These are phyloP conservation scores for Conchocele bisecta DNA, from an alignment of 2,888 invertebrate species.

Conservation along the genomic window DNA sequence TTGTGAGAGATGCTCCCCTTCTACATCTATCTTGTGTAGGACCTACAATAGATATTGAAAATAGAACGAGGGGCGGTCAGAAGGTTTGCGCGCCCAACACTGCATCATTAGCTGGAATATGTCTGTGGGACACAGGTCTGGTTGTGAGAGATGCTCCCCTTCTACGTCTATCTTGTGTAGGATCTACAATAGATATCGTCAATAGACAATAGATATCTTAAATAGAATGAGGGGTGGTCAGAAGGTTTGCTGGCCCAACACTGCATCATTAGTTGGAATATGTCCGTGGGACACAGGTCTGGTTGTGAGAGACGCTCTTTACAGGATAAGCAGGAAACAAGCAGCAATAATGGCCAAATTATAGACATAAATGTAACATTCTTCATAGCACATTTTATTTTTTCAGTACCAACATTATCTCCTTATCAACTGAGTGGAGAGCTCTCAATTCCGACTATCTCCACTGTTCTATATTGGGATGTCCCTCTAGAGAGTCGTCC, in stretches of 20 bases:
- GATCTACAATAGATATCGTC: slow-evolving; percentile 87
- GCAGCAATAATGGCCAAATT: too few relatives aligned
- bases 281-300: slow-evolving; percentile 92
- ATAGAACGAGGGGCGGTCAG: slow-evolving; percentile 93
- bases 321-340: too few relatives aligned
- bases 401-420: too few relatives aligned
- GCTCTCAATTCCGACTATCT: too few relatives aligned
- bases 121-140: slow-evolving; percentile 93
- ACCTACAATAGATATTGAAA: slow-evolving; percentile 85
- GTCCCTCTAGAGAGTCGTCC: too few relatives aligned
- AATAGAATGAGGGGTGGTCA: slow-evolving; percentile 96
- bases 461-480: too few relatives aligned
- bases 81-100: slow-evolving; percentile 95
- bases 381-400: too few relatives aligned
- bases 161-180: slow-evolving; percentile 95
- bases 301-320: slow-evolving; percentile 95
- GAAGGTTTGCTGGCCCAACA: slow-evolving; percentile 96
- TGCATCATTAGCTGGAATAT: slow-evolving; percentile 93
- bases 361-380: too few relatives aligned
- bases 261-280: slow-evolving; percentile 93
- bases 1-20: slow-evolving; percentile 93
- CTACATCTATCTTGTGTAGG: slow-evolving; percentile 94
- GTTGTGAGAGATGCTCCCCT: slow-evolving; percentile 93
- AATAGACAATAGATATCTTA: too few relatives aligned
- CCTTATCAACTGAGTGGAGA: too few relatives aligned